A percentile compares a stretch with the other conserved stretches of the same genome.
phyloP scores from a whole-genome alignment of 1,140 invertebrate genomes.

The Maconellicoccus hirsutus region DNA sequence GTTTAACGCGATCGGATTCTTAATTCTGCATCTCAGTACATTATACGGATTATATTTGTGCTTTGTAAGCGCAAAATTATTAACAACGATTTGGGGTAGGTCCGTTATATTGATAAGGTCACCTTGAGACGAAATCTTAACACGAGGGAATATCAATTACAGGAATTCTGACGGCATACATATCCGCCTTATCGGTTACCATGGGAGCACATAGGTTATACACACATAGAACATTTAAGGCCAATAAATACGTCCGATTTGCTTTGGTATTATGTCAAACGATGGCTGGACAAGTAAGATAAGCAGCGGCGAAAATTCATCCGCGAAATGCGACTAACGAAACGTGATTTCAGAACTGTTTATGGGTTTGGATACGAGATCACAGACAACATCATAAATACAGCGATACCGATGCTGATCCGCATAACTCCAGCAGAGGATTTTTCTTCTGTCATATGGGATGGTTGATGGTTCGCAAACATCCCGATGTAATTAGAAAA shows the following conservation, averaged over 20 bases:
- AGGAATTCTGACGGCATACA: neutral
- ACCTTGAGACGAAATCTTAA: no score
- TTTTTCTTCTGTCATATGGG: constrained; percentile 58
- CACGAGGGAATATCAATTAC: no score
- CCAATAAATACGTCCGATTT: constrained; percentile 35
- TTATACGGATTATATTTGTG: constrained; percentile 27
- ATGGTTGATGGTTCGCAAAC: constrained; percentile 50
- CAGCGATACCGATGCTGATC: constrained; percentile 52
- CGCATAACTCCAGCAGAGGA: constrained; percentile 49
- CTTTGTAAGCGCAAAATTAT: constrained; percentile 21
- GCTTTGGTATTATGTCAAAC: constrained; percentile 39
- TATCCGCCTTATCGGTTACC: constrained; percentile 30
- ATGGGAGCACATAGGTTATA: constrained; percentile 44
- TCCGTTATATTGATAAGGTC: no score
- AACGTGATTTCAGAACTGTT: constrained; percentile 31
- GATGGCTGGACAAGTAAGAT: constrained; percentile 41
- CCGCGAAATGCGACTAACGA: neutral
- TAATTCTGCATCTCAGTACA: constrained; percentile 26
- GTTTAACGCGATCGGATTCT: constrained; percentile 27
- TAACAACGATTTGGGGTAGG: constrained; percentile 30
- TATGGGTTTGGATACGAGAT: constrained; percentile 43
- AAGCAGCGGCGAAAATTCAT: neutral
- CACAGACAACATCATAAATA: constrained; percentile 54
- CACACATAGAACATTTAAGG: constrained; percentile 43
- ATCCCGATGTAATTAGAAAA: constrained; percentile 49